Percentiles rank a stretch among this genome's conserved stretches.
phyloP scores from a whole-genome alignment of 2,888 invertebrate species.

The Drosophila sordidula region DNA sequence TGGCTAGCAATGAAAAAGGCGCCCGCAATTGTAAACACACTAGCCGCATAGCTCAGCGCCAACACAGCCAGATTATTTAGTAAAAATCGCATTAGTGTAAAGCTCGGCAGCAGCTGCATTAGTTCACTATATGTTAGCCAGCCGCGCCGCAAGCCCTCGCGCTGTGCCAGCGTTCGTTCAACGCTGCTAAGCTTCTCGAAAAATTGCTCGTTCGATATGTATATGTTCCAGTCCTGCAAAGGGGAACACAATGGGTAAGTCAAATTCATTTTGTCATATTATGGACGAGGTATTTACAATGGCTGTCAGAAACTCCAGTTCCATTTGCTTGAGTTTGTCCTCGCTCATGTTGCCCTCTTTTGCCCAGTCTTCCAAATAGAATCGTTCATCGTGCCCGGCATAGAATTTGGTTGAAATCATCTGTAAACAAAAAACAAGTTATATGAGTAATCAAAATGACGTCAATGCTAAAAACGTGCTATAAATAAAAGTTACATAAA shows the following conservation, averaged over 20 bases:
- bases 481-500: conserved; percentile 9
- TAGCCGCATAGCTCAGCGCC: conserved; percentile 84
- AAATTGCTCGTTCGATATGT: conserved; percentile 91
- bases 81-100: conserved; percentile 83
- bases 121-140: conserved; percentile 94
- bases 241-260: neutral
- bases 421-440: conserved; percentile 85
- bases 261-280: neutral
- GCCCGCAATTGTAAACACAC: conserved; percentile 84
- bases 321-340: conserved; percentile 91
- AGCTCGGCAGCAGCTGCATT: conserved; percentile 85
- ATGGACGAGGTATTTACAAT: conserved; percentile 88
- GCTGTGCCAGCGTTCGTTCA: conserved; percentile 90
- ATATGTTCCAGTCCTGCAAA: conserved; percentile 92
- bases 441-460: conserved; percentile 33
- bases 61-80: conserved; percentile 82
- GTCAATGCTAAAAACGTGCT: conserved; percentile 26
- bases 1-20: conserved; percentile 86
- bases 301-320: conserved; percentile 94
- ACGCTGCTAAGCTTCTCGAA: conserved; percentile 89
- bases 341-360: conserved; percentile 91
- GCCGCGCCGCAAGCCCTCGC: conserved; percentile 90
- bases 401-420: conserved; percentile 99
- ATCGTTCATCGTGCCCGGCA: conserved; percentile 95
- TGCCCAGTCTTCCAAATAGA: conserved; percentile 96